Evolutionary conservation across 2,113 vertebrate species (phyloP).

Genomic region (Zeus faber): DNA sequence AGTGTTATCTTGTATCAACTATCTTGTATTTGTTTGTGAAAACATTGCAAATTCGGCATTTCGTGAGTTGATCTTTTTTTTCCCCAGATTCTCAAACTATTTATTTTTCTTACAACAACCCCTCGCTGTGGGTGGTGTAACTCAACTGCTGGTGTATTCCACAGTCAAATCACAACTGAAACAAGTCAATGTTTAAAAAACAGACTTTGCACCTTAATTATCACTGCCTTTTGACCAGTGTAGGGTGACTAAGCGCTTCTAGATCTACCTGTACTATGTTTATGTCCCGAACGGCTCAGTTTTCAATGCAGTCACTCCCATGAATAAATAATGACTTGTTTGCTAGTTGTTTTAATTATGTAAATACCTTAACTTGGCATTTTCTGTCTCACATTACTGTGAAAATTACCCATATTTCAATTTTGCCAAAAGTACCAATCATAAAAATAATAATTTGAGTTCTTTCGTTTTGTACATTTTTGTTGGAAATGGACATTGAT

Average conservation of each 20-base stretch:
- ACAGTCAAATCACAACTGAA: not conserved
- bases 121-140: not conserved
- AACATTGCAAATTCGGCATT: too few relatives aligned
- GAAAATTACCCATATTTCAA: not conserved
- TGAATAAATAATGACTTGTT: not conserved
- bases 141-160: conserved; percentile 2
- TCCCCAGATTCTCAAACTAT: not conserved
- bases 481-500: not conserved
- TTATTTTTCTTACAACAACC: not conserved
- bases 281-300: not conserved
- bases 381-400: not conserved
- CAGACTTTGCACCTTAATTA: conserved; percentile 6
- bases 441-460: not conserved
- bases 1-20: not conserved
- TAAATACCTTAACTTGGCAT: too few relatives aligned
- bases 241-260: not conserved
- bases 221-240: conserved; percentile 18
- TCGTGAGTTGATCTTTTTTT: not conserved
- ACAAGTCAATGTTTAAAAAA: conserved; percentile 3
- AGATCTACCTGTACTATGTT: not conserved
- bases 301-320: not conserved
- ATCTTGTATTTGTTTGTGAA: not conserved
- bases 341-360: not conserved
- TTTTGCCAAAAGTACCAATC: not conserved
- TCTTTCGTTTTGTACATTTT: not conserved